Evolutionary conservation across 2,797 vertebrate genomes (phyloP).

Genomic region (Hephaestus fuliginosus): DNA sequence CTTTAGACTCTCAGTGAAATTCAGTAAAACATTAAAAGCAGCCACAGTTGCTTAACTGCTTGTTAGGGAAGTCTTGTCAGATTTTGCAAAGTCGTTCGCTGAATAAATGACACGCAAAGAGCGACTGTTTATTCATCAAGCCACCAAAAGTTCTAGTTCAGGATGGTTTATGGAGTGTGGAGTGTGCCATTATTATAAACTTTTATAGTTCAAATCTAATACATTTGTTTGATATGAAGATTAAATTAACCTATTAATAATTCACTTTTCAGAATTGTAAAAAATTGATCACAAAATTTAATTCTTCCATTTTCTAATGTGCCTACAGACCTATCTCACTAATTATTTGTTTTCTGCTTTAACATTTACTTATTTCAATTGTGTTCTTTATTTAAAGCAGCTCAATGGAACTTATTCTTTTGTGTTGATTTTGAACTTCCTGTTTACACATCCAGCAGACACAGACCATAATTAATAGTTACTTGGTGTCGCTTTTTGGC

Average conservation of each 20-base stretch:
- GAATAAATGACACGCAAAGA: not conserved
- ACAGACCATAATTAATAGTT: not conserved
- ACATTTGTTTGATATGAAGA: not conserved
- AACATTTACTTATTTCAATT: not conserved
- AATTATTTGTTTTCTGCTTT: not conserved
- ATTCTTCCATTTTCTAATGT: not conserved
- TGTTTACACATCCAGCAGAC: not conserved
- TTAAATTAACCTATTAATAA: not conserved
- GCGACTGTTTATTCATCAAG: not conserved
- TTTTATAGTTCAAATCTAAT: not conserved
- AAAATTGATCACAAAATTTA: not conserved
- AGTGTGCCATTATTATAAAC: constrained; percentile 3
- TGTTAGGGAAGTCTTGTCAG: not conserved
- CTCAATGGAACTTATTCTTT: too few relatives aligned
- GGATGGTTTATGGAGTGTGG: not conserved
- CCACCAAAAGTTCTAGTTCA: not conserved
- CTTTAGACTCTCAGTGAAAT: constrained; percentile 31
- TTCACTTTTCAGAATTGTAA: not conserved
- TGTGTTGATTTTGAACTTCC: not conserved
- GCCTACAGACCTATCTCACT: not conserved
- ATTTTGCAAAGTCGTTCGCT: not conserved
- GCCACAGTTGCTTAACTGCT: not conserved
- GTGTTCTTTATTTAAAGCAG: not conserved
- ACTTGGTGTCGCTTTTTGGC: not conserved
- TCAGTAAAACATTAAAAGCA: constrained; percentile 32